Base-by-base conservation (phyloP, 2,888 invertebrate species). In the Dusona sp. region DNA sequence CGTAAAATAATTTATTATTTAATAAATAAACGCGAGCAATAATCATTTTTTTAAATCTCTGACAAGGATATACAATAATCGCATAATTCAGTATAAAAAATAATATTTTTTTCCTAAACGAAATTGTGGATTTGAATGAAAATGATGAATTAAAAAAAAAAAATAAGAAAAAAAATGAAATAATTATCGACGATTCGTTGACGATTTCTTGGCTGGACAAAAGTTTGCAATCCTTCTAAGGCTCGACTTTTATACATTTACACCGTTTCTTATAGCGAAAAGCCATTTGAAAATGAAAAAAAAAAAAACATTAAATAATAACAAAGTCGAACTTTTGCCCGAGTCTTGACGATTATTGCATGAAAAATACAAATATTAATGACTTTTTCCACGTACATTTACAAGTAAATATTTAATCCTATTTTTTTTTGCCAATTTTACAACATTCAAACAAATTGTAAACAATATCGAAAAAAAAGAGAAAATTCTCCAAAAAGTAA, bases 201-300 rank as follows among this genome's bases (percentile, higher is more conserved):
- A 42, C 75, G 33, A 38, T 78, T 6, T 61, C 45, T 38, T 9
- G 45, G 61, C 78, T 89, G 90, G 90, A 91, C 90, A 91, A 92
- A 91, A 92, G 90, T 78, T 92, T 91, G 88, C 75, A 78, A 83
- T 82, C 88, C 61, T 86, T 86, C 85, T 83, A 22, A 42, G 88
- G 86, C 89, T 79, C 86, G 87, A 91, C 90, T 93, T 93, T 93
- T 93, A 92, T 93, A 93, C 90, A 92, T 93, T 93, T 93, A 92
- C 92, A 93, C 91, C 78, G 86, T 91, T 92, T 91, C 90, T 86
- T 88, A 90, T 88, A 84, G 77, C 81, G 81, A 88, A 61, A 48
- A 64, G n/a, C 19, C 33, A 64, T 25, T 38, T 72, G 54, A 70
- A 70, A 51, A 61, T 0, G 16, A 29, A 29, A 61, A 61, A 2